Base-by-base conservation (phyloP, 1,140 invertebrate species). In the Sipha flava region DNA sequence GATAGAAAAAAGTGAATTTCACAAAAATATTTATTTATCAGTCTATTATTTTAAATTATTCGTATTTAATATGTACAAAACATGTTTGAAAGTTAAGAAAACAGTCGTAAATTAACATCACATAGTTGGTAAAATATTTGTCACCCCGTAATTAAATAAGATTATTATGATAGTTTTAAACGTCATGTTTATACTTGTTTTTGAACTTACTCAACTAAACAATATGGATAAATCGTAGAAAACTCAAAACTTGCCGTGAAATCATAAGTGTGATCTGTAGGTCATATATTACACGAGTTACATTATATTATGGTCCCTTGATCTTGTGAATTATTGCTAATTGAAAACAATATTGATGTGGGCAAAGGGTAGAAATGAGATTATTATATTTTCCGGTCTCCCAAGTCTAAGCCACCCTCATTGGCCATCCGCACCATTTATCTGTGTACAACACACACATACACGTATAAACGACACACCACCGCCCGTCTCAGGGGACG, bases 341-440 rank as follows among this genome's bases (percentile, higher is more conserved):
- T 75, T 75, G 72, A 75, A 75, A 75, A 75, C 72, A 54, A 75
- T 75, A 75, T 75, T n/a, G 47, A 49, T 47, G 43, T 7, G 70
- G 16, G 31, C 49, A 75, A 54, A 54, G 49, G 72, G 49, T 54
- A 73, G 49, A 75, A 34, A 75, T 12, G 14, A 31, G 18, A 54
- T 21, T 23, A 54, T 49, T 72, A n/a, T 21, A 70, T 68, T 45
- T 34, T 54, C 31, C 47, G 23, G 66, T 5, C 9, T 47, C 68
- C 7, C 16, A 3, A 4, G n/a, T 29, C 23, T 6, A 47, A 47
- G 47, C 23, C 70, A n/a, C 47, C 70, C 70, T 26, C 47, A 21
- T 73, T 26, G 3, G 18, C n/a, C 47, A 21, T 73, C 45, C 9
- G 18, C 45, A 47, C 21, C 68, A 75, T 75, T 75, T 75, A 75